Percentiles rank a stretch among this genome's conserved stretches.
Evolutionary conservation across 2,888 invertebrate species (phyloP).

Genomic region (Drosophila demipolita): DNA sequence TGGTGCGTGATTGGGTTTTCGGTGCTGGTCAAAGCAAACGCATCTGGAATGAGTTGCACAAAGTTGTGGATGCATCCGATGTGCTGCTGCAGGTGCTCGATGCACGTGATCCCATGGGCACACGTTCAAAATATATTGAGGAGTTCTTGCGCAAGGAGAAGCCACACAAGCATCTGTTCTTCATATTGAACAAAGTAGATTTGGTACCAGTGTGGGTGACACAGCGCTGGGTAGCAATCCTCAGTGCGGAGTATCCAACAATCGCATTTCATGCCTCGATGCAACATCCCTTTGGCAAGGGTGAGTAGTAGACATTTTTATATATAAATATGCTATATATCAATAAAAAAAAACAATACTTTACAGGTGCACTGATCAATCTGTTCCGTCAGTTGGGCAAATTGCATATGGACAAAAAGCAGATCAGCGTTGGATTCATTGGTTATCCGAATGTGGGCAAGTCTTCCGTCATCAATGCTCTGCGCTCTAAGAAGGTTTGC

Average conservation of each 20-base stretch:
- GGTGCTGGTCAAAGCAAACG: constrained; percentile 97
- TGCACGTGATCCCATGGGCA: constrained; percentile 98
- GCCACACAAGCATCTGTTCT: constrained; percentile 98
- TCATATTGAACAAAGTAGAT: constrained; percentile 98
- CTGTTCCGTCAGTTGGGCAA: constrained; percentile 97
- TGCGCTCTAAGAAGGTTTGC: constrained; percentile 98
- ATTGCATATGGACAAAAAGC: constrained; percentile 97
- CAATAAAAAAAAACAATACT: neutral
- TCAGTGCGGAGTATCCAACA: constrained; percentile 98
- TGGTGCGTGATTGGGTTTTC: constrained; percentile 97
- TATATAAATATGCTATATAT: neutral
- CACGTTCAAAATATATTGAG: constrained; percentile 96
- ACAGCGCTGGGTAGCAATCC: constrained; percentile 97
- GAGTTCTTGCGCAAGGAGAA: constrained; percentile 97
- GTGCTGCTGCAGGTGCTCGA: constrained; percentile 98
- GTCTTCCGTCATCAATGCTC: constrained; percentile 98
- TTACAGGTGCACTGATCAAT: constrained; percentile 93
- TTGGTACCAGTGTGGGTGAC: constrained; percentile 99
- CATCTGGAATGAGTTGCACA: constrained; percentile 99
- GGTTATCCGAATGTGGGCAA: constrained; percentile 99
- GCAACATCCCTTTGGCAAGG: constrained; percentile 99
- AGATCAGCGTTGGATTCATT: constrained; percentile 99
- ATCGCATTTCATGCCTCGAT: constrained; percentile 99
- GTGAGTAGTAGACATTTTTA: constrained; percentile 34
- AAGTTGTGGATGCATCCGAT: constrained; percentile 99